Evolutionary conservation across 2,888 invertebrate species (phyloP), one percentile per base, ranked within the genome.

Genomic region (Netelia melanura): DNA sequence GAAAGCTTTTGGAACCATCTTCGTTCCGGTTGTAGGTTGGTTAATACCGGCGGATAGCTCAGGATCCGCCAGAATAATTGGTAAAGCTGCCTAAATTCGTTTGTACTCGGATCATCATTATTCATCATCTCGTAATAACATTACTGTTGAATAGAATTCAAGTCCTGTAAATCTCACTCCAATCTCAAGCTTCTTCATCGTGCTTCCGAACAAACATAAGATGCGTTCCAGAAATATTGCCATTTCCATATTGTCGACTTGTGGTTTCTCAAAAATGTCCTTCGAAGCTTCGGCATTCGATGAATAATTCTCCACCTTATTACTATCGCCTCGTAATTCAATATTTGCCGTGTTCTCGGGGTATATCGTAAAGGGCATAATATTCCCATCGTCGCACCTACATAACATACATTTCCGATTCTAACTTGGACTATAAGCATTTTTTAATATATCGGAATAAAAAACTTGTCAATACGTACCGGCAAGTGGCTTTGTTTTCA

Each of bases 161-260:
- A 21, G n/a, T 21, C 9, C 1, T 17, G 9, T 6, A 21, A 58
- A 17, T 58, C 67, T 85, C 25, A 85, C 85, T 62, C 68, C 82
- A 11, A 85, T 56, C 23, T 85, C 85, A 9, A 85, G 72, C 68
- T 85, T 85, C 68, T 77, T 80, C 64, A 77, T 77, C 11, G 64
- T 2, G 44, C 64, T 67, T 52, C 72, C 72, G 30, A 85, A 80
- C 43, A 85, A 64, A 56, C 72, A 83, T 1, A 56, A 38, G 25
- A 85, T 61, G 10, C 82, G 65, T 43, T 85, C 82, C 58, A 85
- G 76, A 77, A 85, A 83, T 65, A 85, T 76, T 11, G 72, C 61
- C n/a, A 77, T 82, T 17, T 83, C 85, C 21, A 78, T 65, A 1
- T 79, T 44, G 11, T 82, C 61, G 17, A 79, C 48, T 76, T 67